Conservation (phyloP, 2,888 invertebrate genomes). For the Hemithea aestivaria region DNA sequence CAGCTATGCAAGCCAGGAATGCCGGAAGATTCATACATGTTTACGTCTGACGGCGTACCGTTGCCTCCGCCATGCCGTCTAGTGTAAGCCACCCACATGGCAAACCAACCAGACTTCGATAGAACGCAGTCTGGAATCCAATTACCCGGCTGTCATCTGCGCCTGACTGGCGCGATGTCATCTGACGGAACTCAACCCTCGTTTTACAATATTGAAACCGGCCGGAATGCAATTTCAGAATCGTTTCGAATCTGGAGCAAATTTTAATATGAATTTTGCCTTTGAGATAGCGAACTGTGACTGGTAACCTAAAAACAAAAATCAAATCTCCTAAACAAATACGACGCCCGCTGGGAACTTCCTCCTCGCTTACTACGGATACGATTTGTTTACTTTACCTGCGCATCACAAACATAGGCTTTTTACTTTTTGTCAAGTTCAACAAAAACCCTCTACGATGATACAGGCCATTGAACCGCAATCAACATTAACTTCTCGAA, state of each 20-base stretch:
- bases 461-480: conserved; percentile 23
- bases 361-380: neutral
- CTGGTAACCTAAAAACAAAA: neutral
- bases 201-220: conserved; percentile 9
- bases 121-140: conserved; percentile 16
- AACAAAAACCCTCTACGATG: conserved; percentile 17
- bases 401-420: conserved; percentile 9
- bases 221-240: conserved; percentile 1
- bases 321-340: neutral
- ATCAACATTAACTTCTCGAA: conserved; percentile 14
- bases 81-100: no score
- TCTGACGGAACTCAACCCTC: conserved; percentile 5
- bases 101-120: neutral
- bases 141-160: conserved; percentile 18
- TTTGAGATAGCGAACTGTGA: no score
- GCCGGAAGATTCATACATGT: no score
- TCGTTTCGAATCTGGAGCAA: neutral
- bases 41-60: no score
- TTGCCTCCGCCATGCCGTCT: no score
- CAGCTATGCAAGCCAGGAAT: no score
- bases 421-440: conserved; percentile 4
- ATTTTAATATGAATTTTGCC: neutral
- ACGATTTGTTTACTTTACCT: conserved; percentile 6
- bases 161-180: conserved; percentile 10
- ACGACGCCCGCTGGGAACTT: conserved; percentile 1